Conservation (phyloP, 2,888 invertebrate genomes). For the Cheilosia pagana region DNA sequence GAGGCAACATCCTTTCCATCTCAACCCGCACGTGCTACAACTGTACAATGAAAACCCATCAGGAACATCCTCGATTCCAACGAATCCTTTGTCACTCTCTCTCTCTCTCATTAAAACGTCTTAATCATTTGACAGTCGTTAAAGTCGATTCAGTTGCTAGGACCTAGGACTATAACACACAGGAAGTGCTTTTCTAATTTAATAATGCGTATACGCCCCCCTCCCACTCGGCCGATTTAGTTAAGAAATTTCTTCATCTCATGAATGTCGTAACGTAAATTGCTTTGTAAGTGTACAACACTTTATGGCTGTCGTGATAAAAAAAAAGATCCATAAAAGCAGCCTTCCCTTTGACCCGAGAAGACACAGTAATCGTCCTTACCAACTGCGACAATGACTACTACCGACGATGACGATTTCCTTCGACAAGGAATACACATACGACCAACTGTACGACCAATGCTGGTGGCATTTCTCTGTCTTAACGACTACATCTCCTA, state of each 20-base stretch:
- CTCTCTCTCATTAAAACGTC: conserved; percentile 32
- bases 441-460: background rate
- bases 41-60: conserved; percentile 39
- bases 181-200: conserved; percentile 22
- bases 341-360: conserved; percentile 33
- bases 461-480: background rate
- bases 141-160: conserved; percentile 10
- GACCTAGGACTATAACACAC: background rate
- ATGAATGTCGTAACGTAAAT: conserved; percentile 30
- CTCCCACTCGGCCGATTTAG: conserved; percentile 6
- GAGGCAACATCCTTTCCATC: background rate
- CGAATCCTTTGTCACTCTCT: conserved; percentile 31
- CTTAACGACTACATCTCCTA: conserved; percentile 16
- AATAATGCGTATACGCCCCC: conserved; percentile 23
- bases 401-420: conserved; percentile 19
- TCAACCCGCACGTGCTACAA: conserved; percentile 21
- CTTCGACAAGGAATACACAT: conserved; percentile 18
- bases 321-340: background rate
- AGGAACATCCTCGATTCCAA: conserved; percentile 19
- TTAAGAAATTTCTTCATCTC: conserved; percentile 32
- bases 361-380: conserved; percentile 35
- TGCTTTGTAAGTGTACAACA: conserved; percentile 43
- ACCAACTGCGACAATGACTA: conserved; percentile 32
- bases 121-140: conserved; percentile 32
- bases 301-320: conserved; percentile 31